Percentiles rank a stretch among this genome's conserved stretches.
Evolutionary conservation across 2,888 invertebrate genomes (phyloP).

Genomic region (Agelastica alni): DNA sequence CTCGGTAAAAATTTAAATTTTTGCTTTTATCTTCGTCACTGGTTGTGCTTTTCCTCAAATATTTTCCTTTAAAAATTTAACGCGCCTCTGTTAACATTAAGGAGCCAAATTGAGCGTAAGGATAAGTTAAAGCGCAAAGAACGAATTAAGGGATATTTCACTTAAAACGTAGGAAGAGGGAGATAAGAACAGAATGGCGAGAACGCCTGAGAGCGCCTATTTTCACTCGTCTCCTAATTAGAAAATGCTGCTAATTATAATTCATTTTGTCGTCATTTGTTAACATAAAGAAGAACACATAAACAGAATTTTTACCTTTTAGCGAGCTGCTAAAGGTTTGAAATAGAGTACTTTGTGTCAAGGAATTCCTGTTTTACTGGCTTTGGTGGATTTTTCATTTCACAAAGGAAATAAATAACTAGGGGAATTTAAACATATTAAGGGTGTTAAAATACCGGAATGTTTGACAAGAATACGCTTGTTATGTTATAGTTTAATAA

Average conservation of each 20-base stretch:
- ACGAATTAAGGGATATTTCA: slow-evolving; percentile 43
- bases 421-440: background rate
- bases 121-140: slow-evolving; percentile 50
- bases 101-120: slow-evolving; percentile 53
- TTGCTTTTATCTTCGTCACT: background rate
- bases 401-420: too few species aligned
- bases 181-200: slow-evolving; percentile 14
- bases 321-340: slow-evolving; percentile 13
- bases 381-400: background rate
- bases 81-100: slow-evolving; percentile 24
- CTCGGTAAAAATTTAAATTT: background rate
- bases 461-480: too few species aligned
- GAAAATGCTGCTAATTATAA: slow-evolving; percentile 50
- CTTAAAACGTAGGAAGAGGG: slow-evolving; percentile 26
- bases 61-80: slow-evolving; percentile 4
- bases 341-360: slow-evolving; percentile 26
- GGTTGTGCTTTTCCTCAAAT: background rate
- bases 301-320: slow-evolving; percentile 32
- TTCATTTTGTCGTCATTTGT: slow-evolving; percentile 47
- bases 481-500: too few species aligned
- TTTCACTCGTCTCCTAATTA: slow-evolving; percentile 44
- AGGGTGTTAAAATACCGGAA: too few species aligned
- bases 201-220: slow-evolving; percentile 22
- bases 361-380: background rate
- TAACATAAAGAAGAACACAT: slow-evolving; percentile 33